Evolutionary conservation across 2,888 invertebrate species (phyloP).

Genomic region (Petrolisthes cinctipes): DNA sequence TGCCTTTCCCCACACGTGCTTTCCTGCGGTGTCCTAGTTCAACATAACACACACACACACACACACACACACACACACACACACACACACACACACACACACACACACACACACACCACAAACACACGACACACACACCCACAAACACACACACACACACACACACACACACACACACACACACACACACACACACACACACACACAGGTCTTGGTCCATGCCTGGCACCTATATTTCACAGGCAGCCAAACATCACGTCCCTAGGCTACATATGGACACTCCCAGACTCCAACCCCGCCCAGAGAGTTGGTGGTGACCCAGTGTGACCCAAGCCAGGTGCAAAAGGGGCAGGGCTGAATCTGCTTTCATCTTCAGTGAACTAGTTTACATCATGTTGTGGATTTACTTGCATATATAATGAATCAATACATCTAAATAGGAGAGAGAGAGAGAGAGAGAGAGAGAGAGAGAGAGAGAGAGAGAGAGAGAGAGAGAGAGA

Average conservation of each 20-base stretch:
- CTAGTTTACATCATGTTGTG: no score
- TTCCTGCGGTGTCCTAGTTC: neutral
- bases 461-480: neutral
- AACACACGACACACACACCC: neutral
- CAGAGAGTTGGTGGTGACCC: no score
- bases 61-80: constrained; percentile 22
- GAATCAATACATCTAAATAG: neutral
- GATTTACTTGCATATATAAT: no score
- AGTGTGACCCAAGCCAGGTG: no score
- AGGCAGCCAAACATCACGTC: no score
- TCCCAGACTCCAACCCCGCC: no score
- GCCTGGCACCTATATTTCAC: neutral
- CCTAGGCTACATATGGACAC: no score
- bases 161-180: constrained; percentile 1
- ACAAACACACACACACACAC: neutral
- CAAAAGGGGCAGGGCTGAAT: no score
- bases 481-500: neutral
- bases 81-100: constrained; percentile 22
- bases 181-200: neutral
- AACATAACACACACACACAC: neutral
- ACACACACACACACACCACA: neutral
- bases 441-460: neutral
- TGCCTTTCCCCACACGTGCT: no score
- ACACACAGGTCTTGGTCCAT: neutral
- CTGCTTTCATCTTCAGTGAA: no score